These are phyloP conservation scores for Podarcis lilfordi DNA, from an alignment of 2,797 vertebrate genomes.

Conservation along the genomic window DNA sequence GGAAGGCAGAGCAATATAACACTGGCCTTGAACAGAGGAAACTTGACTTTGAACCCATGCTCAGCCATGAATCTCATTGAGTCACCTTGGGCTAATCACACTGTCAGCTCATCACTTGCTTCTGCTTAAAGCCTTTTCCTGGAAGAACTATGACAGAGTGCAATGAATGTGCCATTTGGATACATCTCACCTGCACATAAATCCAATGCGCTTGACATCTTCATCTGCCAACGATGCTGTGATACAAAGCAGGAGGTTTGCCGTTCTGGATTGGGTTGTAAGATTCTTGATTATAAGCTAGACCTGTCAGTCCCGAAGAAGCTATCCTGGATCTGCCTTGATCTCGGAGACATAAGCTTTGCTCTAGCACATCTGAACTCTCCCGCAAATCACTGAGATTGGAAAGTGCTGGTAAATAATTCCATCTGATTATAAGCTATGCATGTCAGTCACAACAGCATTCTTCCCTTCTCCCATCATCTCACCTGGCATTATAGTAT, in stretches of 20 bases:
- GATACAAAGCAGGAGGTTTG: constrained; percentile 91
- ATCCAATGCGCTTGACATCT: constrained; percentile 96
- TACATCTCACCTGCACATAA: constrained; percentile 97
- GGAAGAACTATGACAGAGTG: constrained; percentile 98
- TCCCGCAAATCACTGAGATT: no score
- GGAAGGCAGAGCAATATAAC: background rate
- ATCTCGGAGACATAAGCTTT: no score
- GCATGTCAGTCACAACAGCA: no score
- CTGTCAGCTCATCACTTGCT: constrained; percentile 89
- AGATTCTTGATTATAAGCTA: no score
- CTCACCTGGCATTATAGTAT: no score
- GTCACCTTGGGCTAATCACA: background rate
- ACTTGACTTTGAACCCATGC: background rate
- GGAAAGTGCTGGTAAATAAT: no score
- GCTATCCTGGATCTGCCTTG: no score
- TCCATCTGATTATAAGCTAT: no score
- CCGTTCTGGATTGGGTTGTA: constrained; percentile 72
- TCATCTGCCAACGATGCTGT: constrained; percentile 94
- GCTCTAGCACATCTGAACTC: no score
- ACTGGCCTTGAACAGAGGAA: background rate
- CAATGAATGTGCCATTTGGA: constrained; percentile 94
- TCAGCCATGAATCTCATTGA: background rate
- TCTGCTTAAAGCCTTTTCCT: constrained; percentile 98
- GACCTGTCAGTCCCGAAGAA: no score
- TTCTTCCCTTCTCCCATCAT: no score